phyloP scores from a whole-genome alignment of 2,797 vertebrate species.

The Geotrypetes seraphini region DNA sequence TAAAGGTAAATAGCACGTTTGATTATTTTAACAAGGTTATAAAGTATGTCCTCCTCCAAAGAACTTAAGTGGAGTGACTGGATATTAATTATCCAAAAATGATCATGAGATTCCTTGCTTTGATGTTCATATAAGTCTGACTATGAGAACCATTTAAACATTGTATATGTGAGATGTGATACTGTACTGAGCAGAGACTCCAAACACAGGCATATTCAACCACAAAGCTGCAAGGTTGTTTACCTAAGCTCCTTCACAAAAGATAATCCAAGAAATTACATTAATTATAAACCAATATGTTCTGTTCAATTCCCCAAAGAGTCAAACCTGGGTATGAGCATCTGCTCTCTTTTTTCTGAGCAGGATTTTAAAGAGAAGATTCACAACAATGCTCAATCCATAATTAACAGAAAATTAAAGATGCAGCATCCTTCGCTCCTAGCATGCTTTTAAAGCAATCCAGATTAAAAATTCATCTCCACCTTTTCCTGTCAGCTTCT shows the following conservation, averaged over 20 bases:
- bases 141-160: constrained; percentile 49
- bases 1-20: too few species aligned
- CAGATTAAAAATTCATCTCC: too few species aligned
- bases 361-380: constrained; percentile 69
- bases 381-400: constrained; percentile 73
- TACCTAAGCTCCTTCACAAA: constrained; percentile 87
- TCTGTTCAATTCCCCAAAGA: constrained; percentile 73
- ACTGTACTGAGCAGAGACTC: constrained; percentile 30
- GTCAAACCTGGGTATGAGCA: constrained; percentile 78
- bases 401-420: constrained; percentile 78
- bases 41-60: too few species aligned
- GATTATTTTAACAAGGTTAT: too few species aligned
- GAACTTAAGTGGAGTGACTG: too few species aligned
- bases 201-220: constrained; percentile 35
- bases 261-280: constrained; percentile 96
- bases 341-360: constrained; percentile 82
- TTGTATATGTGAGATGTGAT: constrained; percentile 30
- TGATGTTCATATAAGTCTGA: constrained; percentile 50
- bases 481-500: constrained; percentile 40
- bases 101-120: constrained; percentile 50
- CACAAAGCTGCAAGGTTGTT: constrained; percentile 65
- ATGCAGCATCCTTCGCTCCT: constrained; percentile 62
- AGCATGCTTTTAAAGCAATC: constrained; percentile 62
- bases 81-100: too few species aligned
- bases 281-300: constrained; percentile 99